phyloP scores from a whole-genome alignment of 2,888 invertebrate genomes.

The Sphecodes monilicornis region DNA sequence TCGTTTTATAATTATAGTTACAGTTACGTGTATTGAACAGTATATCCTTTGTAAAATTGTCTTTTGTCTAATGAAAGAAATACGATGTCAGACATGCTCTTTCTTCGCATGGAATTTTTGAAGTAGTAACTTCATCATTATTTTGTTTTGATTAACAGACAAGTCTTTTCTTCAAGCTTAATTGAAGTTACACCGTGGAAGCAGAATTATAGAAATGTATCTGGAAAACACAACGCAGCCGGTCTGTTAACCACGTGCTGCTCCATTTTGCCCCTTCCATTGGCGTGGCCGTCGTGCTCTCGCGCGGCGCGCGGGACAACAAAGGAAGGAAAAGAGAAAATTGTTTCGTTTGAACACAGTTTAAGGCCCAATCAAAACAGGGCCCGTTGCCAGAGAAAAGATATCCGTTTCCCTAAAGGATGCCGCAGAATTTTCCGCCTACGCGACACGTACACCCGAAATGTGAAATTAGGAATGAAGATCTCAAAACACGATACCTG shows the following conservation, averaged over 20 bases:
- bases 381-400: slow-evolving; percentile 45
- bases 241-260: slow-evolving; percentile 66
- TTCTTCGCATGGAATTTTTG: too few species aligned
- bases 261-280: slow-evolving; percentile 57
- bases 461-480: not conserved
- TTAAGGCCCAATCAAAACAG: slow-evolving; percentile 59
- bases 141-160: not conserved
- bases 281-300: slow-evolving; percentile 32
- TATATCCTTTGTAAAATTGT: not conserved
- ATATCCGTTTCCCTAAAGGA: slow-evolving; percentile 57
- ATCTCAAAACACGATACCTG: not conserved
- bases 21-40: not conserved
- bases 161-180: not conserved
- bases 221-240: slow-evolving; percentile 20
- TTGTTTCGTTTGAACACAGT: slow-evolving; percentile 60
- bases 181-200: not conserved
- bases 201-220: not conserved
- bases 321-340: slow-evolving; percentile 41
- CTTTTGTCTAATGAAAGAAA: not conserved
- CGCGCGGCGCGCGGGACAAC: slow-evolving; percentile 36
- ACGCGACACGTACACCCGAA: not conserved
- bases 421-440: slow-evolving; percentile 27
- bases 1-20: not conserved
- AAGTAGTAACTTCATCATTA: not conserved
- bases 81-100: not conserved